Evolutionary conservation across 2,113 vertebrate genomes (phyloP).

Genomic region (Athene cunicularia): DNA sequence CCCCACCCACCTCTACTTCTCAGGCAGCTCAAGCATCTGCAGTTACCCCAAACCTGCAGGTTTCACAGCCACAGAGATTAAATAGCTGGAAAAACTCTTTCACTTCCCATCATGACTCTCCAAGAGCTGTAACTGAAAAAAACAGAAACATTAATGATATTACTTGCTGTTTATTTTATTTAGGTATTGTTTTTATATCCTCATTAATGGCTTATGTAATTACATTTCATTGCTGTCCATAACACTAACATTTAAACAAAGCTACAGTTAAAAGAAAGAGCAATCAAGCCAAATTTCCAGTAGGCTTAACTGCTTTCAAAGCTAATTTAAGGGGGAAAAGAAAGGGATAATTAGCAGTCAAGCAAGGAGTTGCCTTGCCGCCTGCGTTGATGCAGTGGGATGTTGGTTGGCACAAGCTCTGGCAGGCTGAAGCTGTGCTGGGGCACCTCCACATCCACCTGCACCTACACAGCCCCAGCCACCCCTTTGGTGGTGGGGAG

Average conservation of each 20-base stretch:
- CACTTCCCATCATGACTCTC: not conserved
- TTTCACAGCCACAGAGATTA: not conserved
- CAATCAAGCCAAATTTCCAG: not conserved
- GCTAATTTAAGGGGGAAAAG: not conserved
- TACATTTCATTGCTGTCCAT: not conserved
- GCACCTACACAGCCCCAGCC: not conserved
- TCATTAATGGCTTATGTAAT: not conserved
- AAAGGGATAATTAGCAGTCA: not conserved
- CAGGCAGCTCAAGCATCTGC: not conserved
- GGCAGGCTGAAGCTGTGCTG: not conserved
- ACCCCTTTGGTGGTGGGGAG: not conserved
- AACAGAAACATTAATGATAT: not conserved
- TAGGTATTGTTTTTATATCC: not conserved
- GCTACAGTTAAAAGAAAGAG: not conserved
- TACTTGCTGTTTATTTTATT: not conserved
- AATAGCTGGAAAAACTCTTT: not conserved
- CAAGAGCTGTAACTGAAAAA: not conserved
- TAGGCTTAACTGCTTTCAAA: not conserved
- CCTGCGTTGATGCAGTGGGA: rapidly evolving
- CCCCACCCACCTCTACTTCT: not conserved
- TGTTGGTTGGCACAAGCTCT: not conserved
- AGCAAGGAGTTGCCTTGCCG: not conserved
- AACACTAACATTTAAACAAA: not conserved
- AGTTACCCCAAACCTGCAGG: not conserved
- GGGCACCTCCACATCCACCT: not conserved